A percentile compares a stretch with the other conserved stretches of the same genome.
phyloP scores from a whole-genome alignment of 2,888 invertebrate species.

The Noctua janthe region DNA sequence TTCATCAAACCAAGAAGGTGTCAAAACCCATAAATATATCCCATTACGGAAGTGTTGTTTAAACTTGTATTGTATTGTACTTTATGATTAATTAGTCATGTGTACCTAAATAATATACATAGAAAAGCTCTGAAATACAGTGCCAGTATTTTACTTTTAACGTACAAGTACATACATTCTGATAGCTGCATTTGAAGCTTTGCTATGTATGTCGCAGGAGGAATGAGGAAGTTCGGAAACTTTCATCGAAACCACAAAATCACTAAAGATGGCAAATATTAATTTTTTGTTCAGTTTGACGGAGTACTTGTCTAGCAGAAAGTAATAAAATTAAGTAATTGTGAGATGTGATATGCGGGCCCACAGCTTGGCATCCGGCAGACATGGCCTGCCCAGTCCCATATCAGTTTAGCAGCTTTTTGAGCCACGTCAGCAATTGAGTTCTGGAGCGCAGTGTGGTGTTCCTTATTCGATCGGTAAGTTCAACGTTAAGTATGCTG shows the following conservation, averaged over 20 bases:
- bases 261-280: not conserved
- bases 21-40: not conserved
- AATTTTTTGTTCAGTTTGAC: not conserved
- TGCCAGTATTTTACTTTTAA: not conserved
- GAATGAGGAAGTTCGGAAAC: not conserved
- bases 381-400: too few species aligned
- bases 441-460: too few species aligned
- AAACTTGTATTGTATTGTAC: not conserved
- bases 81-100: not conserved
- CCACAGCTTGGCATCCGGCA: too few species aligned
- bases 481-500: too few species aligned
- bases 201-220: not conserved
- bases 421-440: too few species aligned
- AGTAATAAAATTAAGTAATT: not conserved
- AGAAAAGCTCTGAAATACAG: not conserved
- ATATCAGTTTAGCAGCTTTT: too few species aligned
- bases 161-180: not conserved
- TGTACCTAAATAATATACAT: not conserved
- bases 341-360: too few species aligned
- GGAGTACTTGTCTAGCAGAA: not conserved
- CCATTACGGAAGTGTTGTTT: not conserved
- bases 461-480: too few species aligned
- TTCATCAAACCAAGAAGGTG: not conserved
- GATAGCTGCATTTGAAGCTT: conserved; percentile 2
- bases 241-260: not conserved